Conservation (phyloP, 2,888 invertebrate species). For the Liposcelis brunnea region DNA sequence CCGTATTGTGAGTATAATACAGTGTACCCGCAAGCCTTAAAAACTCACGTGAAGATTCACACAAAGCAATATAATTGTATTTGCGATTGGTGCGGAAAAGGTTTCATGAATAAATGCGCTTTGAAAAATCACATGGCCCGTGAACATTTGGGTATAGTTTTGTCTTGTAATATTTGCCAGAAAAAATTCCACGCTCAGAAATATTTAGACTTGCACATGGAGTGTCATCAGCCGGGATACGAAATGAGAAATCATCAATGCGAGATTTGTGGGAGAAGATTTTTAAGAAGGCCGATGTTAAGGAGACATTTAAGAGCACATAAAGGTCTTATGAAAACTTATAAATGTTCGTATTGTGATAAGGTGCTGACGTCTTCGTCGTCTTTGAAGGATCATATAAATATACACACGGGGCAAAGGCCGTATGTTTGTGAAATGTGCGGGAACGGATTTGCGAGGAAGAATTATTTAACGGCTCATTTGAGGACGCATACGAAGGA, state of each 20-base stretch:
- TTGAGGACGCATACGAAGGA: slow-evolving; percentile 3
- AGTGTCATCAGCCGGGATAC: slow-evolving; percentile 3
- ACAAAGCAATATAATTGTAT: slow-evolving; percentile 5
- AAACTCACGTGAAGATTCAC: slow-evolving; percentile 5
- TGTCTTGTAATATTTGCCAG: neutral
- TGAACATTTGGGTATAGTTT: slow-evolving; percentile 1
- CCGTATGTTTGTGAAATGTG: slow-evolving; percentile 30
- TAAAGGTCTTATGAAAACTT: slow-evolving; percentile 9
- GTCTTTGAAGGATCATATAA: slow-evolving; percentile 19
- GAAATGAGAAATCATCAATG: neutral
- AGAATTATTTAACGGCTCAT: slow-evolving; percentile 2
- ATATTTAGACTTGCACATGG: slow-evolving; percentile 6
- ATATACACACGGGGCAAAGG: slow-evolving; percentile 27
- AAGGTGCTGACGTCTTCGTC: slow-evolving; percentile 2
- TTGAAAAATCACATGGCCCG: slow-evolving; percentile 1
- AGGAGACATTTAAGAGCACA: neutral
- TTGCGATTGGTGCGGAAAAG: slow-evolving; percentile 6
- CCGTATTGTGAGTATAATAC: slow-evolving; percentile 1
- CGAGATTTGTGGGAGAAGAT: neutral
- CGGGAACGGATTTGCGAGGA: slow-evolving; percentile 24
- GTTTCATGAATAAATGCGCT: slow-evolving; percentile 5
- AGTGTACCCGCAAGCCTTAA: slow-evolving; percentile 2
- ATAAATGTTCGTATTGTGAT: slow-evolving; percentile 7
- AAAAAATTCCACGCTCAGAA: slow-evolving; percentile 5
- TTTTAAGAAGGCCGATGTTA: slow-evolving; percentile 2